Evolutionary conservation across 2,888 invertebrate species (phyloP), one percentile per base, ranked within the genome.

Genomic region (Stenodera caucasica): DNA sequence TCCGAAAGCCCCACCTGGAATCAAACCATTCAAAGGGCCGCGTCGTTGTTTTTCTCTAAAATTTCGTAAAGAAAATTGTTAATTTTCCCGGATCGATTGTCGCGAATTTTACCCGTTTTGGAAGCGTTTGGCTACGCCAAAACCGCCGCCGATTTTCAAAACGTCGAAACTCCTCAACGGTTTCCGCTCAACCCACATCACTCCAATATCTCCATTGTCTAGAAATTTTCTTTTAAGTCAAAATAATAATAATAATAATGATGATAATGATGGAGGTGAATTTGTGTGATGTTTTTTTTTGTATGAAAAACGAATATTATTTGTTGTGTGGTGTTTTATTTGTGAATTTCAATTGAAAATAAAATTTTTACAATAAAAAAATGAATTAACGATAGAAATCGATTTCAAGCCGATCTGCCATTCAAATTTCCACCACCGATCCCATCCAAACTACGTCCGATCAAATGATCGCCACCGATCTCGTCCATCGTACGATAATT

Each of bases 401-500:
- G 9, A 9, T 35, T 35, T 35, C 35, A 35, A 11, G 5, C 35
- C n/a, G 14, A 2, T 5, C 66, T 58, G 15, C 67, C 68, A 50
- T 51, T 50, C 30, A 70, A 55, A 54, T 61, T 60, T 12, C 67
- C 67, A n/a, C 69, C 70, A 15, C 70, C 71, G n/a, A 71, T 67
- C n/a, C 53, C 57, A 51, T 68, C 67, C 29, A 65, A 29, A 50
- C 35, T 58, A 56, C 37, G 18, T 9, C 37, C 37, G 9, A 45
- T 55, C 14, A 40, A 33, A 29, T 52, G 32, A 51, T 32, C 64
- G 12, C 58, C 61, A 12, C 58, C 69, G 15, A 68, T 64, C 0
- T 37, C 15, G 4, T 64, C 64, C 7, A 57, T 58, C 67, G 57
- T n/a, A 65, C 66, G 9, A 62, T n/a, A n/a, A n/a, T n/a, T n/a